Conservation (phyloP, 2,888 invertebrate species). For the Drosophila picticornis region DNA sequence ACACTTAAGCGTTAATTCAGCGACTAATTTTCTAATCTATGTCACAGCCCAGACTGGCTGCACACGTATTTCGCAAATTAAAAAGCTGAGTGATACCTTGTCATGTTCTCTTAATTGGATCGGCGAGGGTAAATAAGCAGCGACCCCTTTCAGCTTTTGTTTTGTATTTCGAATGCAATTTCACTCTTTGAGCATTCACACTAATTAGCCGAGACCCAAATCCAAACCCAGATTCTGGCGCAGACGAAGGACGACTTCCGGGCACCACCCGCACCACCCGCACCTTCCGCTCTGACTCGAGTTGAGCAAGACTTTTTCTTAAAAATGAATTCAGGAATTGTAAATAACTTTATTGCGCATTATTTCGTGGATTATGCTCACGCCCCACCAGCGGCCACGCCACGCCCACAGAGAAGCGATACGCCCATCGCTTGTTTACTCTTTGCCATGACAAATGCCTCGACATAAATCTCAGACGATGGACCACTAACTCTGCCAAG, state of each 20-base stretch:
- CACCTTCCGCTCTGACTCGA: background rate
- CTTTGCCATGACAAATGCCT: slow-evolving; percentile 77
- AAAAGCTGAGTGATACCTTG: slow-evolving; percentile 35
- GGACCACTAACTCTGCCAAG: slow-evolving; percentile 23
- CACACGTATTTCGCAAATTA: slow-evolving; percentile 31
- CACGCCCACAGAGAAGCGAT: slow-evolving; percentile 37
- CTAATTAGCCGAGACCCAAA: slow-evolving; percentile 74
- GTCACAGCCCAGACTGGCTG: background rate
- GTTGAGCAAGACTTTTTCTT: slow-evolving; percentile 46
- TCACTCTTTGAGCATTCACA: slow-evolving; percentile 62
- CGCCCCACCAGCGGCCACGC: slow-evolving; percentile 51
- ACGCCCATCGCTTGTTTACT: slow-evolving; percentile 73
- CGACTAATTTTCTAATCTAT: background rate
- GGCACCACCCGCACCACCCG: slow-evolving; percentile 2
- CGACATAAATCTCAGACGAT: slow-evolving; percentile 77
- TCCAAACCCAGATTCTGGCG: slow-evolving; percentile 53
- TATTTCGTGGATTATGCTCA: slow-evolving; percentile 76
- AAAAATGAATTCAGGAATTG: slow-evolving; percentile 75
- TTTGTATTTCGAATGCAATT: slow-evolving; percentile 49
- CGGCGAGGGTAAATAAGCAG: slow-evolving; percentile 50
- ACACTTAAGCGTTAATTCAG: background rate
- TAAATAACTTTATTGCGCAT: slow-evolving; percentile 77
- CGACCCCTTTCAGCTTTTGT: slow-evolving; percentile 31
- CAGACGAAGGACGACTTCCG: slow-evolving; percentile 32
- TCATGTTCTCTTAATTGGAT: slow-evolving; percentile 48